Conservation (phyloP, 2,888 invertebrate genomes). For the Philereme transversata region DNA sequence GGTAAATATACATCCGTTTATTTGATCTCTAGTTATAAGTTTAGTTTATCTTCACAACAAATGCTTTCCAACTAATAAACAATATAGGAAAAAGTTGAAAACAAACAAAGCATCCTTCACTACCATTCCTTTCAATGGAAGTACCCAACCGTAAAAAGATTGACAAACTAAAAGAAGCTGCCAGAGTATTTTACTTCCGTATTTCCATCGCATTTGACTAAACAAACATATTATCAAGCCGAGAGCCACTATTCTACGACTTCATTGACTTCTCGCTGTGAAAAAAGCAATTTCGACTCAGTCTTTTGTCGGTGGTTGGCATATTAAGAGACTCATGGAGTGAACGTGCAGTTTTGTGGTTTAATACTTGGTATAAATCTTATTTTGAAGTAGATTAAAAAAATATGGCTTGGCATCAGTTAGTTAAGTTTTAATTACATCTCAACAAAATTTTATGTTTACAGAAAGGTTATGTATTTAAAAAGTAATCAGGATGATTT, state of each 20-base stretch:
- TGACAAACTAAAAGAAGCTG: conserved; percentile 60
- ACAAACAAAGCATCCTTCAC: conserved; percentile 17
- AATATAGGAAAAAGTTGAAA: neutral
- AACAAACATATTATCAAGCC: conserved; percentile 71
- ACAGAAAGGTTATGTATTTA: too few species aligned
- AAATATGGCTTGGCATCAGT: too few species aligned
- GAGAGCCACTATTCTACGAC: conserved; percentile 68
- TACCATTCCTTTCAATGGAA: conserved; percentile 29
- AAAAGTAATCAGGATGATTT: too few species aligned
- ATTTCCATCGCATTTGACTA: conserved; percentile 83
- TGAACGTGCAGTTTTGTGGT: too few species aligned
- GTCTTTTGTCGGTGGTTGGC: conserved; percentile 61
- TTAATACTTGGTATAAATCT: too few species aligned
- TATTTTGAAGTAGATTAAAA: too few species aligned
- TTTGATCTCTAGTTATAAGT: too few species aligned
- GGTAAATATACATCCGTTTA: too few species aligned
- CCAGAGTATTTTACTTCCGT: conserved; percentile 56
- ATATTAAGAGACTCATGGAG: conserved; percentile 58
- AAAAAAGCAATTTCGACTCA: conserved; percentile 76
- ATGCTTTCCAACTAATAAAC: too few species aligned
- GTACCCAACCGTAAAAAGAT: conserved; percentile 42
- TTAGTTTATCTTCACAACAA: too few species aligned
- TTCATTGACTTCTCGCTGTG: conserved; percentile 75
- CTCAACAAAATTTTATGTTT: too few species aligned
- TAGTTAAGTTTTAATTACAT: too few species aligned